Evolutionary conservation across 2,888 invertebrate species (phyloP), one percentile per base, ranked within the genome.

Genomic region (Apamea crenata): DNA sequence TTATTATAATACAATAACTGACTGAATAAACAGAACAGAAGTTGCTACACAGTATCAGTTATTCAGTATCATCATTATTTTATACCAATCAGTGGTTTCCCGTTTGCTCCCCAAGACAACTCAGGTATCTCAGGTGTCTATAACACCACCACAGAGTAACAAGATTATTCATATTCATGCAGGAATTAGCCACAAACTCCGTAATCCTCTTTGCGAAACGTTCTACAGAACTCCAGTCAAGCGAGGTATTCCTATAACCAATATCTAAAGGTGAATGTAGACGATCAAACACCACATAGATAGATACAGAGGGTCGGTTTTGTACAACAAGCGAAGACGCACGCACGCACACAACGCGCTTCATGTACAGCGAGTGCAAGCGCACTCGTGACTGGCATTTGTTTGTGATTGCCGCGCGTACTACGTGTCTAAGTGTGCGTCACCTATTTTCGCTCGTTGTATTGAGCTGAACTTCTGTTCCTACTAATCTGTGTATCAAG

Each of bases 141-240:
- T 29, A 53, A 36, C 61, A 67, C 50, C 21, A 36, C 61, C 50
- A 53, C 69, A 84, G 36, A 36, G 53, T 78, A 84, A 78, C 71
- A 68, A 53, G 65, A 84, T 79, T 80, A 84, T 82, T 84, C 82
- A 82, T 78, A 84, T 82, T 59, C 68, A 85, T 80, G 59, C 59
- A 73, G 59, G 85, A 80, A 73, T 80, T 80, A 73, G 61, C 59
- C 44, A 21, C 65, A 36, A 80, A 61, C 69, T 61, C 50, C 25
- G 29, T 84, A 84, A 80, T 70, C 85, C 85, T 66, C 85, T 82
- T 82, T 70, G 67, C 36, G 32, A 50, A 70, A 59, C 32, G 65
- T 80, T 65, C 72, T 69, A 79, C 80, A 68, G 72, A 63, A 25
- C 25, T 29, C 67, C 29, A 81, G 50, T 71, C 50, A 74, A 50